Percentiles rank a stretch among this genome's conserved stretches.
These are phyloP conservation scores for Acronicta alni DNA, from an alignment of 2,888 invertebrate species.

Conservation along the genomic window DNA sequence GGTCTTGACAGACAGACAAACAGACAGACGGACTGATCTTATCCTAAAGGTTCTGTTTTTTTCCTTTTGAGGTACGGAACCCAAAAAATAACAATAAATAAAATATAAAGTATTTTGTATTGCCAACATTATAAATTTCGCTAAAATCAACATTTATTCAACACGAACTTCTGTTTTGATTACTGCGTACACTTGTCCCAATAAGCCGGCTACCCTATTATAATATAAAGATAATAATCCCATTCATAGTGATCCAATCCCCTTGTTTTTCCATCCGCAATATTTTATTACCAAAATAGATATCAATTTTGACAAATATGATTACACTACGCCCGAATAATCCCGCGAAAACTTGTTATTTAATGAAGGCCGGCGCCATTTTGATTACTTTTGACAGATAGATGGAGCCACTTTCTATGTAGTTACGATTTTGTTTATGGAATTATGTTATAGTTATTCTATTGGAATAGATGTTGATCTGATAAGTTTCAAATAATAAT, in stretches of 20 bases:
- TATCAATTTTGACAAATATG: constrained; percentile 67
- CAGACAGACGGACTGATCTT: too few species aligned
- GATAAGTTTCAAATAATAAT: neutral
- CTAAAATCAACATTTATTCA: constrained; percentile 29
- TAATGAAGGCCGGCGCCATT: constrained; percentile 60
- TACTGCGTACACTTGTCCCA: constrained; percentile 16
- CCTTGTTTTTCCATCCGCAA: constrained; percentile 56
- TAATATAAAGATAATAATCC: constrained; percentile 36
- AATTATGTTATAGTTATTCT: neutral
- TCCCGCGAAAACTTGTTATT: constrained; percentile 59
- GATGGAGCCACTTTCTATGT: constrained; percentile 39
- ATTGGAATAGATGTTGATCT: neutral
- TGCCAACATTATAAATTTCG: neutral
- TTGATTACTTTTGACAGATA: constrained; percentile 56
- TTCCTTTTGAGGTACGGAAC: too few species aligned
- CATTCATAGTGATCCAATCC: constrained; percentile 35
- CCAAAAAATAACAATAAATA: too few species aligned
- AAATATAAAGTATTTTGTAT: neutral
- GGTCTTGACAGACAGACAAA: too few species aligned
- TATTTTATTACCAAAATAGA: constrained; percentile 63
- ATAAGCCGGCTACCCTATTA: constrained; percentile 20
- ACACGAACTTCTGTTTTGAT: constrained; percentile 14
- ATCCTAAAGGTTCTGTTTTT: too few species aligned
- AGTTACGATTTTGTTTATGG: constrained; percentile 3
- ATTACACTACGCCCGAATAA: constrained; percentile 61